Conservation (phyloP, 2,113 vertebrate species). For the Spermophilus dauricus region DNA sequence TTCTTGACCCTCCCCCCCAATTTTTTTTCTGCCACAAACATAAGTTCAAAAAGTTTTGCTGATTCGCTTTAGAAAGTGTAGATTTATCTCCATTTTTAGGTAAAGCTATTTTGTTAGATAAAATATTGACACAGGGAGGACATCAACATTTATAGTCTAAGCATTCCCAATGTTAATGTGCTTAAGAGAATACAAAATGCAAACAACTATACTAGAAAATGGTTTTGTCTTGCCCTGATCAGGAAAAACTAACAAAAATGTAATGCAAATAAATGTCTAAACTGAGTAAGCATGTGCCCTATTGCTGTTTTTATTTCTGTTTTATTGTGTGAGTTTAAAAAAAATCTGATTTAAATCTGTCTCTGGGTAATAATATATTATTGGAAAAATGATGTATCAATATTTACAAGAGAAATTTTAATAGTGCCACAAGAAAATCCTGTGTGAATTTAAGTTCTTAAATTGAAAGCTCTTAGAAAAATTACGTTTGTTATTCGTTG, state of each 20-base stretch:
- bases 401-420: background rate
- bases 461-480: background rate
- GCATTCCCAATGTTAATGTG: background rate
- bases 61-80: background rate
- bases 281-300: background rate
- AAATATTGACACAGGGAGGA: background rate
- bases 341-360: background rate
- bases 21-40: background rate
- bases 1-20: background rate
- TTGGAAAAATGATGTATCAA: background rate
- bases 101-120: background rate
- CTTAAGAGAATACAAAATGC: background rate
- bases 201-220: background rate
- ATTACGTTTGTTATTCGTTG: background rate
- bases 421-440: background rate
- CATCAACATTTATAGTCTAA: background rate
- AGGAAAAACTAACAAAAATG: background rate
- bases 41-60: background rate
- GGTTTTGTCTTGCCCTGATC: background rate
- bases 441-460: background rate
- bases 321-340: slow-evolving; percentile 21
- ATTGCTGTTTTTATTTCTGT: background rate
- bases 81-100: background rate
- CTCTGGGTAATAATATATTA: background rate
- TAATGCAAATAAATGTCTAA: background rate